A percentile compares a stretch with the other conserved stretches of the same genome.
Evolutionary conservation across 2,113 vertebrate genomes (phyloP).

Genomic region (Holacanthus passer): DNA sequence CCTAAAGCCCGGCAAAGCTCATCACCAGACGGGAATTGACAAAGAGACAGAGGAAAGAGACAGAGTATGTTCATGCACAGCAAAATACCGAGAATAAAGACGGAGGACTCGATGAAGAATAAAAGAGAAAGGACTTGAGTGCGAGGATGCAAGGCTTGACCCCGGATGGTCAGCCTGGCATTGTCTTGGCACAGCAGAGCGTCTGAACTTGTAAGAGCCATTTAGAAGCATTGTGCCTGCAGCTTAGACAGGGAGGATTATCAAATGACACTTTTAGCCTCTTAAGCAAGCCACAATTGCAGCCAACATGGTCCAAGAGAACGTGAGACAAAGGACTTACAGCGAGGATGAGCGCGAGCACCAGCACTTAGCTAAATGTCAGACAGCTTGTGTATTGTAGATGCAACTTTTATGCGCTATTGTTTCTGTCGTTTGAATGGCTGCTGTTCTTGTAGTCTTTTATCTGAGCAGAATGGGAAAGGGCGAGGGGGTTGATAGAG

Average conservation of each 20-base stretch:
- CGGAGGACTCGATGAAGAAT: background rate
- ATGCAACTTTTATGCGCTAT: conserved; percentile 38
- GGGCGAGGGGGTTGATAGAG: background rate
- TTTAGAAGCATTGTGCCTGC: conserved; percentile 57
- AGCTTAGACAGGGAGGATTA: conserved; percentile 79
- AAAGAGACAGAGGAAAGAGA: too few species aligned
- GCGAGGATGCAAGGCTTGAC: conserved; percentile 3
- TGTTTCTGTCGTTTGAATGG: conserved; percentile 50
- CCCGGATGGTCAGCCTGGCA: conserved; percentile 40
- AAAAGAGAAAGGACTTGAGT: conserved; percentile 2
- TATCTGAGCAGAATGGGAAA: conserved; percentile 50
- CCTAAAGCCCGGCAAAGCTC: conserved; percentile 36
- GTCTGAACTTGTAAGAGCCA: conserved; percentile 59
- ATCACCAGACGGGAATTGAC: conserved; percentile 22
- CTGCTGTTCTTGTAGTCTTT: conserved; percentile 36
- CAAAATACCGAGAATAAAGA: background rate
- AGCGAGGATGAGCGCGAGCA: conserved; percentile 24
- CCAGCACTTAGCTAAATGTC: conserved; percentile 68
- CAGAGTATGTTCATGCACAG: background rate
- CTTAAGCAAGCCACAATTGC: conserved; percentile 70
- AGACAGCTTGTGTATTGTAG: conserved; percentile 54
- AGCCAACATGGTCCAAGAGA: conserved; percentile 58
- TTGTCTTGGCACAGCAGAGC: conserved; percentile 54
- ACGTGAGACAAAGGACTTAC: conserved; percentile 53
- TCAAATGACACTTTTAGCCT: conserved; percentile 73